Conservation (phyloP, 2,888 invertebrate genomes). For the Empis livida region DNA sequence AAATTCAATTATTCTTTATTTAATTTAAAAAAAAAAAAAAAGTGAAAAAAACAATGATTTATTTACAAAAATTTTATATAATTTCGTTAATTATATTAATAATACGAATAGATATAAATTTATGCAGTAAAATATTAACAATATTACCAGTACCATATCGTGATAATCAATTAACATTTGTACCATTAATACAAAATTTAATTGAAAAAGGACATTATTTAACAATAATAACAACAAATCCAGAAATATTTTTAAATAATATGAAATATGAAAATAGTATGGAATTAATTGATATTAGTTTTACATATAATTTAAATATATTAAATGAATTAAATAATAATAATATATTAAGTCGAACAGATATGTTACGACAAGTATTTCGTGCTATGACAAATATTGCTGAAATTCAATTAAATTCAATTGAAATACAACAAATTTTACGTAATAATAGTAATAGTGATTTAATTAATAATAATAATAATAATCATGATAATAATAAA, state of each 20-base stretch:
- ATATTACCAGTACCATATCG: conserved; percentile 35
- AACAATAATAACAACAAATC: conserved; percentile 36
- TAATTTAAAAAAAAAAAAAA: background rate
- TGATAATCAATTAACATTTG: conserved; percentile 38
- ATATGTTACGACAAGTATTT: conserved; percentile 18
- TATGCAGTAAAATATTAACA: conserved; percentile 32
- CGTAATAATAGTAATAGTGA: conserved; percentile 19
- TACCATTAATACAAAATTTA: conserved; percentile 34
- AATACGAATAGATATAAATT: background rate
- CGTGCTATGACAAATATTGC: conserved; percentile 16
- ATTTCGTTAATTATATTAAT: background rate
- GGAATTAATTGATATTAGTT: conserved; percentile 31
- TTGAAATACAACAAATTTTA: conserved; percentile 19
- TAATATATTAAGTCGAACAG: conserved; percentile 16
- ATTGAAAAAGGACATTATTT: conserved; percentile 37
- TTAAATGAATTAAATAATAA: conserved; percentile 14
- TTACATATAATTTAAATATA: conserved; percentile 16
- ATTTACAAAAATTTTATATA: background rate
- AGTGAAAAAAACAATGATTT: background rate
- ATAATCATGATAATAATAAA: conserved; percentile 19
- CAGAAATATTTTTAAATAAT: conserved; percentile 26
- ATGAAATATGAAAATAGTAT: conserved; percentile 20
- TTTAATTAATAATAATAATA: background rate
- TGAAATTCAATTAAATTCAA: conserved; percentile 18
- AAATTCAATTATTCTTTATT: background rate